Conservation (phyloP, 2,113 vertebrate genomes). For the Myotis davidii region DNA sequence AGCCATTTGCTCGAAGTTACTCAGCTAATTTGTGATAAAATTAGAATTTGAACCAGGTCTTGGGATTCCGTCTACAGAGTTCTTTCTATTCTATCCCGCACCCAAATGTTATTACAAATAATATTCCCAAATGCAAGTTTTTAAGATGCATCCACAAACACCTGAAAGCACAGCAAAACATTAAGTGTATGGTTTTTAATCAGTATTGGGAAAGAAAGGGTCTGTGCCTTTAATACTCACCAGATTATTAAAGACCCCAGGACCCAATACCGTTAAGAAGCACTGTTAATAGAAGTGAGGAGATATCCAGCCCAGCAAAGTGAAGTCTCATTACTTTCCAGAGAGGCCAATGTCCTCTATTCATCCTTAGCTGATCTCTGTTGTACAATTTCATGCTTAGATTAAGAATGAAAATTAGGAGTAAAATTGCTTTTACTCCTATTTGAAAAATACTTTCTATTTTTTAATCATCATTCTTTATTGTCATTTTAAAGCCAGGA, state of each 20-base stretch:
- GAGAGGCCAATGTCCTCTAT: background rate
- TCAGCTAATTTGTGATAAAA: background rate
- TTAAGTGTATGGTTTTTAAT: background rate
- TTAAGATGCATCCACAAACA: background rate
- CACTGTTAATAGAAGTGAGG: background rate
- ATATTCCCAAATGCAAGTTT: background rate
- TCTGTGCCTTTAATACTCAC: background rate
- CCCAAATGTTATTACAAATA: background rate
- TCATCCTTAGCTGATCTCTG: background rate
- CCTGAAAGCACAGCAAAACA: background rate
- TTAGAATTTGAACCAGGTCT: background rate
- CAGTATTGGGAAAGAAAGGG: background rate
- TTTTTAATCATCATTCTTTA: constrained; percentile 11
- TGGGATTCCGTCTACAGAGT: background rate
- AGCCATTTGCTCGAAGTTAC: background rate
- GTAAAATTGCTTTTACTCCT: background rate
- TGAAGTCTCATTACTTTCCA: background rate
- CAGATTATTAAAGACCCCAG: background rate
- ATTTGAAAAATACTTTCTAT: background rate
- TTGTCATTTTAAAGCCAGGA: background rate
- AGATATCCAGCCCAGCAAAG: background rate
- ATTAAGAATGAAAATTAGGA: constrained; percentile 38
- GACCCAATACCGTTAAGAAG: background rate
- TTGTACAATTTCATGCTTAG: constrained; percentile 17
- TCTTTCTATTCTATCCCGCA: background rate